Base-by-base conservation (phyloP, 2,888 invertebrate genomes). In the Calephelis perditalis region DNA sequence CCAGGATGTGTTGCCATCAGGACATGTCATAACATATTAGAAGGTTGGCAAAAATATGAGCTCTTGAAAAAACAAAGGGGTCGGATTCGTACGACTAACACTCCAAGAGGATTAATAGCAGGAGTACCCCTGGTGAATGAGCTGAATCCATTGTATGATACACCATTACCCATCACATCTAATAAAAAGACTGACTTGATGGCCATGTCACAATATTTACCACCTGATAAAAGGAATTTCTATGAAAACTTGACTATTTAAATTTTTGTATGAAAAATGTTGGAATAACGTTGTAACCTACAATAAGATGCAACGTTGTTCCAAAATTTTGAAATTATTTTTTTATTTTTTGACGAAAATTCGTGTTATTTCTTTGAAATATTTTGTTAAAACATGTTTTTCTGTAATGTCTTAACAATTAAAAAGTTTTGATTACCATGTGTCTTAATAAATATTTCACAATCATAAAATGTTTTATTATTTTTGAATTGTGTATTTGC, bases 1-100 rank as follows among this genome's bases (percentile, higher is more conserved):
- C 44, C 44, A 44, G 44, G 44, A 44, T 44, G 44, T 44, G 44
- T 44, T 44, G 44, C 44, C 44, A 44, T 44, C 44, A 44, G 44
- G 44, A 44, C 44, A 44, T 44, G 44, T 44, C 44, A 44, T 44
- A 44, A 44, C 44, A 44, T 44, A 44, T 44, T 44, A 44, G 44
- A 44, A 44, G 44, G 44, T 44, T 44, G 44, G 44, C 44, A 44
- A 44, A 44, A 44, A 44, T 44, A 44, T 44, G 44, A 44, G 44
- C 44, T 44, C 44, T 44, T 44, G 44, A 44, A 44, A 44, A 44
- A 44, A 44, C 44, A 44, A 44, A 44, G 44, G 44, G 44, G 44
- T 44, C 44, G 44, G 44, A 44, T 44, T 44, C 44, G 8, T 44
- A 44, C 8, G 8, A 44, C 7, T 44, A 44, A 44, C 44, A 44